phyloP scores from a whole-genome alignment of 2,797 vertebrate genomes.

The Lophotriccus pileatus region DNA sequence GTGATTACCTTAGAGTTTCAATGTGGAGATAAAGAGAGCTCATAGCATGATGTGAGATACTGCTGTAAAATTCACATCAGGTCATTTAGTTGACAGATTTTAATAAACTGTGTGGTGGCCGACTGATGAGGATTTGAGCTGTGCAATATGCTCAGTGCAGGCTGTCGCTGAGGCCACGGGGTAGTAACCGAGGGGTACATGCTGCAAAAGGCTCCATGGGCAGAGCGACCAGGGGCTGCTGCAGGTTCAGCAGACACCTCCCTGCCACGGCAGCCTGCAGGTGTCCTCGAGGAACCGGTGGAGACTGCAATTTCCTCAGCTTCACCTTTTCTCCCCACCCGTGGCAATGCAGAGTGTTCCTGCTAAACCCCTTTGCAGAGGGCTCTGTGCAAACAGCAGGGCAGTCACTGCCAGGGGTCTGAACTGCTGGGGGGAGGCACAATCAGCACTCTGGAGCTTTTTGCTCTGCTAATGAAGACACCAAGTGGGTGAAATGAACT shows the following conservation, averaged over 20 bases:
- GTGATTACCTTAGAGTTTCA: slow-evolving; percentile 62
- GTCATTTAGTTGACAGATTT: not conserved
- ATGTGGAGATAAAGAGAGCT: slow-evolving; percentile 21
- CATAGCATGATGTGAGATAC: not conserved
- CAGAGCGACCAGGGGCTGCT: not conserved
- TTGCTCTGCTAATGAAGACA: not conserved
- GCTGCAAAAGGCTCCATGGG: not conserved
- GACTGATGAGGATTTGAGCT: not conserved
- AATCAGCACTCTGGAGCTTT: not conserved
- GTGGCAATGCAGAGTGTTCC: not conserved
- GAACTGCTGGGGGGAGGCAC: not conserved
- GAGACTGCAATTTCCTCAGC: not conserved
- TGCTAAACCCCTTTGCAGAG: not conserved
- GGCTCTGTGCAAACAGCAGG: not conserved
- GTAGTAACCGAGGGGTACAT: not conserved
- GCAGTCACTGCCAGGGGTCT: not conserved
- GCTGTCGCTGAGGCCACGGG: not conserved
- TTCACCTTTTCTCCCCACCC: not conserved
- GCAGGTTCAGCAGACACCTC: not conserved
- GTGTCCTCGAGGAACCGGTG: not conserved
- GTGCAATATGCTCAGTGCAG: not conserved
- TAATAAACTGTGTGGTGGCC: not conserved
- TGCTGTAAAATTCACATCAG: not conserved
- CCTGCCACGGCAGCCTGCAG: not conserved
- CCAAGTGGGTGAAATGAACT: not conserved